Conservation (phyloP, 2,888 invertebrate species). For the Plemyria rubiginata region DNA sequence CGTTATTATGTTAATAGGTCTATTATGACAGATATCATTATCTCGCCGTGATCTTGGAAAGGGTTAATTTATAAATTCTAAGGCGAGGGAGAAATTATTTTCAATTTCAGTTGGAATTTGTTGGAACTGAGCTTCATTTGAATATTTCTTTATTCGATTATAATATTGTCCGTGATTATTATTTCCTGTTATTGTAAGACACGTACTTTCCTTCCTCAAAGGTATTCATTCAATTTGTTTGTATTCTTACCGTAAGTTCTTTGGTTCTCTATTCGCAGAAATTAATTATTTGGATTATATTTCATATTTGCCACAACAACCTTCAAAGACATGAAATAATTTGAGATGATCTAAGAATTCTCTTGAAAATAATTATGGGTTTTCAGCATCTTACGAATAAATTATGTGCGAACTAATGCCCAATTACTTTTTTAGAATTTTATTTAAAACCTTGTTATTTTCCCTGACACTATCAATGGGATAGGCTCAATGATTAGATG, state of each 20-base stretch:
- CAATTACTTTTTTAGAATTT: too few relatives aligned
- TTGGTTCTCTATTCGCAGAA: background rate
- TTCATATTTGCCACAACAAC: background rate
- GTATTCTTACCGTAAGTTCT: background rate
- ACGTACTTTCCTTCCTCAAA: background rate
- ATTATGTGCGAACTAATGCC: too few relatives aligned
- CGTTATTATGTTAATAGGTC: constrained; percentile 64
- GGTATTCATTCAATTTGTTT: background rate
- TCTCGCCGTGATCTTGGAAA: constrained; percentile 52
- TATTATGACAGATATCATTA: constrained; percentile 61
- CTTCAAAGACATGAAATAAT: too few relatives aligned
- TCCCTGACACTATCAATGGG: too few relatives aligned
- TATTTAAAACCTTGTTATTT: too few relatives aligned
- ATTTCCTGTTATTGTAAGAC: background rate
- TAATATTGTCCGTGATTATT: constrained; percentile 5
- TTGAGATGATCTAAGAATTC: too few relatives aligned
- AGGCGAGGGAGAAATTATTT: constrained; percentile 46
- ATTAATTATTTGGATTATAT: background rate
- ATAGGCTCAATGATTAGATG: too few relatives aligned
- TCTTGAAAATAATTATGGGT: too few relatives aligned
- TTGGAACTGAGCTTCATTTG: constrained; percentile 22
- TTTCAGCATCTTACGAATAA: too few relatives aligned
- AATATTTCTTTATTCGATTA: constrained; percentile 26
- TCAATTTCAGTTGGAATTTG: constrained; percentile 46
- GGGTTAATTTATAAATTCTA: constrained; percentile 60